phyloP scores from a whole-genome alignment of 2,888 invertebrate genomes.

The Diarsia mendica region DNA sequence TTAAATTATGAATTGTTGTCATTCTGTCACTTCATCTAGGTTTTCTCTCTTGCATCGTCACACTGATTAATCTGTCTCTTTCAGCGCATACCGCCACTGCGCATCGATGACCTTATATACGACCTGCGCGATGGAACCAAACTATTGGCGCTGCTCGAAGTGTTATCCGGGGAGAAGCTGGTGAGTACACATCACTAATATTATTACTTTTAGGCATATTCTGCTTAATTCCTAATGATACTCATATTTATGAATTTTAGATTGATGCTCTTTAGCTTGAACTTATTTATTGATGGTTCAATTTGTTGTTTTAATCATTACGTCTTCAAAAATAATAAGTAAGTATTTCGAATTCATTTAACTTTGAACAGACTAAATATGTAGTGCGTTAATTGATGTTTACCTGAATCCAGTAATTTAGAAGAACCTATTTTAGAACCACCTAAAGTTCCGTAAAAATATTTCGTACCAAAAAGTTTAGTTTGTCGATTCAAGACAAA shows the following conservation, averaged over 20 bases:
- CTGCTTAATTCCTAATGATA: background rate
- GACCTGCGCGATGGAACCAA: constrained; percentile 99
- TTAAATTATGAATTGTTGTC: background rate
- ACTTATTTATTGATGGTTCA: background rate
- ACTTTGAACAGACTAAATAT: too few species aligned
- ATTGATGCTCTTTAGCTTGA: background rate
- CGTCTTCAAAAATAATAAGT: too few species aligned
- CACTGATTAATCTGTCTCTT: constrained; percentile 64
- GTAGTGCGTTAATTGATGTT: too few species aligned
- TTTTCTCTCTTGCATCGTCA: background rate
- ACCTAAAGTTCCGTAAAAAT: background rate
- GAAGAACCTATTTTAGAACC: background rate
- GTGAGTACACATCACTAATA: constrained; percentile 86
- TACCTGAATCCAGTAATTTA: background rate
- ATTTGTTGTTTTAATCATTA: background rate
- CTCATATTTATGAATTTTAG: background rate
- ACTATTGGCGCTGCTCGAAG: constrained; percentile 97
- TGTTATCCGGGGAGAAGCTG: constrained; percentile 98
- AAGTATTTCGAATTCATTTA: too few species aligned
- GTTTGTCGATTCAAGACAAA: background rate
- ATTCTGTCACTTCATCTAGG: background rate
- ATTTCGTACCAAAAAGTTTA: background rate
- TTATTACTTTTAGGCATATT: background rate
- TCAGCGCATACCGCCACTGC: constrained; percentile 97
- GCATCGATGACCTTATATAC: constrained; percentile 98